Base-by-base conservation (phyloP, 2,888 invertebrate species). In the Orchesella flavescens region DNA sequence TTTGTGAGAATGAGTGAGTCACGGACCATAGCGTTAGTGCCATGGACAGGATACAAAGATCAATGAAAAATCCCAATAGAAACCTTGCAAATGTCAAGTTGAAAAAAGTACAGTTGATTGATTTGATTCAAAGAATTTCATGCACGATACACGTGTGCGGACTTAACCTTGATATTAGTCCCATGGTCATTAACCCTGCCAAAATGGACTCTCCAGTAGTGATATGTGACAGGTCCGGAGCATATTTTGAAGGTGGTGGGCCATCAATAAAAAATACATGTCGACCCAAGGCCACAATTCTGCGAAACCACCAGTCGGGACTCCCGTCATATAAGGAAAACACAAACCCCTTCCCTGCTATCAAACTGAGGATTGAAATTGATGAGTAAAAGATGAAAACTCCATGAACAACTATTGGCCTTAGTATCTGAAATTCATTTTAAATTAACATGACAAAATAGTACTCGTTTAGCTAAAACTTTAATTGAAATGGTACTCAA, bases 41-140 rank as follows among this genome's bases (percentile, higher is more conserved):
- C 44, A 72, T 43, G 23, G 34, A 3, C 5, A 81, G 55, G 21
- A 81, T 81, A 49, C 23, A 59, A 2, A 81, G 34, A 23, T 81
- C 81, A n/a, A 81, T 75, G n/a, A 81, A 81, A 49, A 68, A 81
- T 19, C 81, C 81, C 24, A 81, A 34, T 0, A 81, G 43, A 49
- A 74, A 80, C 13, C 59, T 34, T 34, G 34, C 34, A 34, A 34
- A 34, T 34, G 34, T 34, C 34, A 34, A 34, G 34, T 34, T 34
- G 34, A 34, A 34, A 34, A 34, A 4, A 34, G n/a, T n/a, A n/a
- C n/a, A n/a, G n/a, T n/a, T 34, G 7, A 34, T 34, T 4, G 34
- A 34, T 34, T 34, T 34, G 34, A 7, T 34, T 34, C 7, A 4
- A 34, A 34, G 34, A 34, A 34, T 34, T 34, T 2, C 34, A 34